These are phyloP conservation scores for Drosophila suzukii DNA, from an alignment of 1,140 invertebrate genomes.

Conservation along the genomic window DNA sequence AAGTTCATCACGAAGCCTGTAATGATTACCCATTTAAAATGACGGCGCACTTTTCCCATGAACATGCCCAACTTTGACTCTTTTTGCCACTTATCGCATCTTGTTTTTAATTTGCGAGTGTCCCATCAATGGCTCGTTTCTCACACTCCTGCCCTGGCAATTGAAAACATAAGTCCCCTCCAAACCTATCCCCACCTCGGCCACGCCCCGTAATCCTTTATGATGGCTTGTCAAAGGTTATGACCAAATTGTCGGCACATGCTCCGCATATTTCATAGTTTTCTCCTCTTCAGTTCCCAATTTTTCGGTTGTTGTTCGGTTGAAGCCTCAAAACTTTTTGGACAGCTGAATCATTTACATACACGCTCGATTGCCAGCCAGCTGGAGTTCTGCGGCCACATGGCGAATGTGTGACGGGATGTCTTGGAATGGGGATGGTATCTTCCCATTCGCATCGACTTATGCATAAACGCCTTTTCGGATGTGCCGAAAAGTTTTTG, in stretches of 20 bases:
- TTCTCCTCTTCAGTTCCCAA: slow-evolving; percentile 23
- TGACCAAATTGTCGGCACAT: slow-evolving; percentile 69
- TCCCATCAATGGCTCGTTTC: background rate
- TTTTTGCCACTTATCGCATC: slow-evolving; percentile 19
- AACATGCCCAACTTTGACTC: background rate
- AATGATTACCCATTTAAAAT: slow-evolving; percentile 44
- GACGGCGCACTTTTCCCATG: slow-evolving; percentile 13
- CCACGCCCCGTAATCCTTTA: slow-evolving; percentile 10
- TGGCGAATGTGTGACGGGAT: slow-evolving; percentile 35
- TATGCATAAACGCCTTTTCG: background rate
- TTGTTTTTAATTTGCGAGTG: slow-evolving; percentile 11
- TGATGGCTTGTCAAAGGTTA: slow-evolving; percentile 63
- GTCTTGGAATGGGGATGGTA: slow-evolving; percentile 18
- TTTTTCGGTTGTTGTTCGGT: slow-evolving; percentile 36
- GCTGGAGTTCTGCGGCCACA: slow-evolving; percentile 24
- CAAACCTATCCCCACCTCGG: slow-evolving; percentile 36
- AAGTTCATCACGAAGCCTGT: slow-evolving; percentile 19
- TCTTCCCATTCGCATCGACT: slow-evolving; percentile 27
- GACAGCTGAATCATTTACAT: slow-evolving; percentile 59
- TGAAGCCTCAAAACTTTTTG: slow-evolving; percentile 50
- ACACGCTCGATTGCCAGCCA: slow-evolving; percentile 14
- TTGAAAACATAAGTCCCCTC: slow-evolving; percentile 51
- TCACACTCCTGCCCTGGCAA: slow-evolving; percentile 16
- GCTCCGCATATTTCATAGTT: slow-evolving; percentile 63
- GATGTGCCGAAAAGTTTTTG: slow-evolving; percentile 15